Percentiles rank a stretch among this genome's conserved stretches.
These are phyloP conservation scores for Drosophila sturtevanti DNA, from an alignment of 1,140 invertebrate species.

Conservation along the genomic window DNA sequence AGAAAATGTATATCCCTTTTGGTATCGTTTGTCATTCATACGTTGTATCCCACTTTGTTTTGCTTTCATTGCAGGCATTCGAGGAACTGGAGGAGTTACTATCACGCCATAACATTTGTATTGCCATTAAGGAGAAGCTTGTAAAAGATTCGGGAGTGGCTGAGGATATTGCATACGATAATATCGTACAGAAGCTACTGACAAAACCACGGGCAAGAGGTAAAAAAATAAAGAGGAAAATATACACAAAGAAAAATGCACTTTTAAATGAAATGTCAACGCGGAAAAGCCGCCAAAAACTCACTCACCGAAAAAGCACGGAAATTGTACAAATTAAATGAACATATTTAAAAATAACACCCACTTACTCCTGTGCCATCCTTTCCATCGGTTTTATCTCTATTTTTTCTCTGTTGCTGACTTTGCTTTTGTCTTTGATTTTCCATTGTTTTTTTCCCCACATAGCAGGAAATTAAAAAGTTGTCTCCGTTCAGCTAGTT, in stretches of 20 bases:
- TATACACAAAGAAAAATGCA: slow-evolving; percentile 15
- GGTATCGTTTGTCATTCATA: not conserved
- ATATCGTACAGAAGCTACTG: slow-evolving; percentile 91
- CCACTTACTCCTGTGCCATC: not conserved
- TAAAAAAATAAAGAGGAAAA: slow-evolving; percentile 84
- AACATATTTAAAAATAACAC: slow-evolving; percentile 43
- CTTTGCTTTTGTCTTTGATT: slow-evolving; percentile 1
- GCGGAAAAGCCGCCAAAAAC: slow-evolving; percentile 11
- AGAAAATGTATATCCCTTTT: too few relatives aligned
- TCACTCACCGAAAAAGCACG: slow-evolving; percentile 3
- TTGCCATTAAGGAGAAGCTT: slow-evolving; percentile 96
- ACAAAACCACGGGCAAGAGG: slow-evolving; percentile 94
- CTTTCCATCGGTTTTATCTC: not conserved
- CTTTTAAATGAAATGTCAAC: slow-evolving; percentile 60
- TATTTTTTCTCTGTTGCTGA: not conserved
- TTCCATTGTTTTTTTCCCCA: slow-evolving; percentile 1
- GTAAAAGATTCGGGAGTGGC: slow-evolving; percentile 98
- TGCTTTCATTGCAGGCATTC: slow-evolving; percentile 88
- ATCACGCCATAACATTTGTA: slow-evolving; percentile 92
- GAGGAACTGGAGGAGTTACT: slow-evolving; percentile 95
- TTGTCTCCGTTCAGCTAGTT: not conserved
- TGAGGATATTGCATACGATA: slow-evolving; percentile 92
- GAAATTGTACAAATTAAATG: slow-evolving; percentile 60
- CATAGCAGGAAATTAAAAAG: slow-evolving; percentile 43
- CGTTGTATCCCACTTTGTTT: slow-evolving; percentile 14